Base-by-base conservation (phyloP, 1,140 invertebrate species). In the Musca vetustissima region DNA sequence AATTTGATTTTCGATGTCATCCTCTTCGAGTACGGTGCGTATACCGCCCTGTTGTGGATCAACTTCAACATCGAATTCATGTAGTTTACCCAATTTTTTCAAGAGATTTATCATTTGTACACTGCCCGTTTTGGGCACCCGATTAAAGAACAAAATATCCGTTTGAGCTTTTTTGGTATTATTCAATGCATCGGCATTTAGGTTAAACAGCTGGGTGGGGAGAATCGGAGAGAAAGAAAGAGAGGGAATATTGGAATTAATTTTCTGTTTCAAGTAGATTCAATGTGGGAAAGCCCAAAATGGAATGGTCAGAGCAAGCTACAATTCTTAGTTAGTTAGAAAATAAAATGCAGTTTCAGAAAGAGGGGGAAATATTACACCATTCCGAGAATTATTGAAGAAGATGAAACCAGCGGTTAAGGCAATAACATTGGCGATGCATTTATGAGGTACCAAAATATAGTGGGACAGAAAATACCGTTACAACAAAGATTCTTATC, bases 71-170 rank as follows among this genome's bases (percentile, higher is more conserved):
- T 77, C 74, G 64, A 72, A 95, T 68, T 88, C 85, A 83, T 95
- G 95, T 70, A 85, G 87, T 70, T 90, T 86, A 1, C 92, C 89
- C 14, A 96, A 81, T 72, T 89, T 83, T 66, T 91, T 83, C 28
- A 96, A 80, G 1, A 96, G 85, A 75, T 94, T 91, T 88, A 96
- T 94, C 69, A 95, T 90, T 2, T 93, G 94, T 78, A 94, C 92
- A 67, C 91, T 92, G 21, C 85, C 86, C 28, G 93, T 92, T 84
- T 96, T 96, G 3, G 94, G 94, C 1, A 96, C 93, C 6, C 94
- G 85, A 84, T 96, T 96, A 84, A 94, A 96, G 83, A 96, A 93
- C 8, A 96, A 76, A 4, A 93, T 85, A 70, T 93, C 87, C 24
- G 89, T 86, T 64, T 87, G 88, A 1, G 93, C 88, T 61, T 88